phyloP scores from a whole-genome alignment of 2,888 invertebrate genomes.

The Falcaria lacertinaria region DNA sequence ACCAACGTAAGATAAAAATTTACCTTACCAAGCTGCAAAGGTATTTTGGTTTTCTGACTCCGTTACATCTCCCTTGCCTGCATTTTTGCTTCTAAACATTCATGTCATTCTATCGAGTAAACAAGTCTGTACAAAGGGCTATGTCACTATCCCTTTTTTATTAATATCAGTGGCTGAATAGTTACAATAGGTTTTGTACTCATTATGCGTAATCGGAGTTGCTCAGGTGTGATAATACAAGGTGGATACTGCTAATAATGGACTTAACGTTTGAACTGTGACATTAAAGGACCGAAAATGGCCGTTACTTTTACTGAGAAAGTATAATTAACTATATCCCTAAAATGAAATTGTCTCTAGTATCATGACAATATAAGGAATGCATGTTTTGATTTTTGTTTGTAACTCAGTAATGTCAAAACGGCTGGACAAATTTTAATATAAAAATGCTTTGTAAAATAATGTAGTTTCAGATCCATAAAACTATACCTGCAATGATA shows the following conservation, averaged over 20 bases:
- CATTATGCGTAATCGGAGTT: slow-evolving; percentile 67
- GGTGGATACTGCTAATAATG: slow-evolving; percentile 49
- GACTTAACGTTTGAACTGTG: slow-evolving; percentile 44
- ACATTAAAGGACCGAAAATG: slow-evolving; percentile 29
- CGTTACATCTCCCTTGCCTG: slow-evolving; percentile 41
- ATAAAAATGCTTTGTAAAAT: no score
- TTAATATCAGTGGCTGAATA: slow-evolving; percentile 70
- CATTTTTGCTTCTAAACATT: slow-evolving; percentile 66
- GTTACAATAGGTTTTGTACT: slow-evolving; percentile 66
- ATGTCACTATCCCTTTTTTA: slow-evolving; percentile 70
- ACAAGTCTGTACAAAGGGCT: slow-evolving; percentile 62
- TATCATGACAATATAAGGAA: no score
- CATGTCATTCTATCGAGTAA: slow-evolving; percentile 68
- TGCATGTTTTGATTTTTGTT: no score
- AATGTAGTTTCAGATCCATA: no score
- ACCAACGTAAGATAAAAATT: slow-evolving; percentile 22
- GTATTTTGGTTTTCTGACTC: slow-evolving; percentile 31
- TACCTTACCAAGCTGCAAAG: slow-evolving; percentile 19
- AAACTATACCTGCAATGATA: no score
- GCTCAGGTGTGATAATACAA: slow-evolving; percentile 75
- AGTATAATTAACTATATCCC: no score
- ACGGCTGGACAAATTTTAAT: no score
- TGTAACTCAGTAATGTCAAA: no score
- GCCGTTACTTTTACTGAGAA: background rate
- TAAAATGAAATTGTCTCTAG: no score